Conservation (phyloP, 2,113 vertebrate genomes). For the Dendropsophus ebraccatus region DNA sequence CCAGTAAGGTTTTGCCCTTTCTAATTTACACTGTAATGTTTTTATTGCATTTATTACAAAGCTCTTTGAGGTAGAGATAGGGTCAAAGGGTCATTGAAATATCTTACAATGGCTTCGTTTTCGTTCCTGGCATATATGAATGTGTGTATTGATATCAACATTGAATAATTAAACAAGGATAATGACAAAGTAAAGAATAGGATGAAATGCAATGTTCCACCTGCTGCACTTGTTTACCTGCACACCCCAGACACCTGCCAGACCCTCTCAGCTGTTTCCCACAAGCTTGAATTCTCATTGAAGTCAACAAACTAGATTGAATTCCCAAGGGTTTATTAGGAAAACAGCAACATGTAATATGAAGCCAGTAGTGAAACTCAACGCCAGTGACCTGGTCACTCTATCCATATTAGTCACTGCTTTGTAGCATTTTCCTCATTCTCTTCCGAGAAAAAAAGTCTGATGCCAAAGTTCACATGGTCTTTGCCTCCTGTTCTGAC, state of each 20-base stretch:
- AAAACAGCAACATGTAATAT: slow-evolving; percentile 51
- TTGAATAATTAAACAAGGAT: slow-evolving; percentile 38
- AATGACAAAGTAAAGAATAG: slow-evolving; percentile 37
- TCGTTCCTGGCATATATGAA: slow-evolving; percentile 17
- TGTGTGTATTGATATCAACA: slow-evolving; percentile 20
- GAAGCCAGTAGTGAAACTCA: slow-evolving; percentile 16
- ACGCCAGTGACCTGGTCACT: slow-evolving; percentile 43
- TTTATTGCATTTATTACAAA: background rate
- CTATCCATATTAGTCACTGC: slow-evolving; percentile 40
- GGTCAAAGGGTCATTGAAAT: slow-evolving; percentile 16
- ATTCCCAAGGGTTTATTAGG: slow-evolving; percentile 47
- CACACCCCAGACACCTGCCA: slow-evolving; percentile 17
- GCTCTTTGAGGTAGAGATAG: background rate
- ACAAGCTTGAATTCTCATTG: slow-evolving; percentile 8
- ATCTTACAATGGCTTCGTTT: background rate
- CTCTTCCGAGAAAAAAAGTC: slow-evolving; percentile 22
- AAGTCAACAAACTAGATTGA: slow-evolving; percentile 43
- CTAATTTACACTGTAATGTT: background rate
- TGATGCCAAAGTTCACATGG: slow-evolving; percentile 29
- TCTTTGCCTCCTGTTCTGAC: slow-evolving; percentile 34
- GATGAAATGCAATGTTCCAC: slow-evolving; percentile 12
- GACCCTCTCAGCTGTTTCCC: slow-evolving; percentile 11
- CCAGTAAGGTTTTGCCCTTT: background rate
- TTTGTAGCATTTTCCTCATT: slow-evolving; percentile 42
- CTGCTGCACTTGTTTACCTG: slow-evolving; percentile 31